These are phyloP conservation scores for Steinernema khuongi DNA, from an alignment of 1,140 invertebrate species.

Conservation along the genomic window DNA sequence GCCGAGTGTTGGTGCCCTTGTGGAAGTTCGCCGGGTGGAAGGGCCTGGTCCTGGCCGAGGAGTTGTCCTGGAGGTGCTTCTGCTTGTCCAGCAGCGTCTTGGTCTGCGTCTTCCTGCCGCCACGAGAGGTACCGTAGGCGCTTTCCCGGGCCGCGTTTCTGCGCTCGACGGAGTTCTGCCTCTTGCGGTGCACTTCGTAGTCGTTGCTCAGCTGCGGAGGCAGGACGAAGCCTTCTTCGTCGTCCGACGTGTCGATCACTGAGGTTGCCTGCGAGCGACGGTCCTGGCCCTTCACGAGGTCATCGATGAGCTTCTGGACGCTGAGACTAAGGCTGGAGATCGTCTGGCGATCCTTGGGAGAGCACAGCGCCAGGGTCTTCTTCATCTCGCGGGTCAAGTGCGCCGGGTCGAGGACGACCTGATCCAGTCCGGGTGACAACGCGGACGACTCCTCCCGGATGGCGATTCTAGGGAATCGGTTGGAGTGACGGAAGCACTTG, in stretches of 20 bases:
- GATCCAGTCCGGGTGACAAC: neutral
- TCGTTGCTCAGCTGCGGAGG: neutral
- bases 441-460: neutral
- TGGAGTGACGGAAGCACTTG: neutral
- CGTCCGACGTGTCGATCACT: neutral
- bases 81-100: conserved; percentile 1
- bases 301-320: neutral
- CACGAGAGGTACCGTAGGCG: neutral
- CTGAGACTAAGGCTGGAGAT: neutral
- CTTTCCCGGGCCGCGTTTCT: neutral
- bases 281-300: neutral
- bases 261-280: neutral
- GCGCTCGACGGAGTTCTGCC: neutral
- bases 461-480: neutral
- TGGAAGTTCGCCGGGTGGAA: neutral
- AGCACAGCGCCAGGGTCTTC: neutral
- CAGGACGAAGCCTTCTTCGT: neutral
- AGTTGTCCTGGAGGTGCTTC: neutral
- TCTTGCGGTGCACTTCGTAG: neutral
- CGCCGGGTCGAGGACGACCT: neutral
- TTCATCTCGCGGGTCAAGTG: neutral
- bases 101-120: neutral
- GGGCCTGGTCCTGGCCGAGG: neutral
- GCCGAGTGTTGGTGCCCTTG: neutral
- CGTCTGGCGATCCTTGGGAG: neutral